These are phyloP conservation scores for Piscicola geometra DNA, from an alignment of 2,888 invertebrate species.

Conservation along the genomic window DNA sequence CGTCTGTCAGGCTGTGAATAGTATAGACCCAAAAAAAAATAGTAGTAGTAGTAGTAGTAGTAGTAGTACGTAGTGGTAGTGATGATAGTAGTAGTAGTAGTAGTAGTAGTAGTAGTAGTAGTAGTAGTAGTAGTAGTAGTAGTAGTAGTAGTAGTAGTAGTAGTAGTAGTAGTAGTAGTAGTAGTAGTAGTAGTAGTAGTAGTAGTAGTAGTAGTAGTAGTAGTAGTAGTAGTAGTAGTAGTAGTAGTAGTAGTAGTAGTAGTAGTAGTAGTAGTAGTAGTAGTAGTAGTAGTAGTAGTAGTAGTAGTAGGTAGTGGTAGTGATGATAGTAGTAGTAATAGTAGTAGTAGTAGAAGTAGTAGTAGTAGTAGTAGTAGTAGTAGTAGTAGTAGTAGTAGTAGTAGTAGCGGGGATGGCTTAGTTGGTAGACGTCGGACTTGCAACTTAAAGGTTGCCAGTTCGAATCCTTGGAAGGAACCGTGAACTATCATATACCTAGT, in stretches of 20 bases:
- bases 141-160: slow-evolving; percentile 12
- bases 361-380: slow-evolving; percentile 12
- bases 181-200: not conserved
- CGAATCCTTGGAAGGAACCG: no score
- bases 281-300: slow-evolving; percentile 12
- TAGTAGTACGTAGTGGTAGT: no score
- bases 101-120: slow-evolving; percentile 12
- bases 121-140: slow-evolving; percentile 12
- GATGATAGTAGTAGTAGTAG: not conserved
- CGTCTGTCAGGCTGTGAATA: no score
- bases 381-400: slow-evolving; percentile 12
- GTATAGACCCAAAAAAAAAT: no score
- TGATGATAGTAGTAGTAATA: not conserved
- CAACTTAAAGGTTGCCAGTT: no score
- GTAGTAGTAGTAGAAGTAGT: not conserved
- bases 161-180: slow-evolving; percentile 7
- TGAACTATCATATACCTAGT: no score
- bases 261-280: slow-evolving; percentile 7
- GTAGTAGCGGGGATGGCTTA: not conserved
- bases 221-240: slow-evolving; percentile 12
- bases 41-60: no score
- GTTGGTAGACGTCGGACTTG: no score
- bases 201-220: slow-evolving; percentile 7
- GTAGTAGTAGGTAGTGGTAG: no score
- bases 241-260: slow-evolving; percentile 12